These are phyloP conservation scores for Auanema sp. DNA, from an alignment of 2,888 invertebrate species.

Conservation along the genomic window DNA sequence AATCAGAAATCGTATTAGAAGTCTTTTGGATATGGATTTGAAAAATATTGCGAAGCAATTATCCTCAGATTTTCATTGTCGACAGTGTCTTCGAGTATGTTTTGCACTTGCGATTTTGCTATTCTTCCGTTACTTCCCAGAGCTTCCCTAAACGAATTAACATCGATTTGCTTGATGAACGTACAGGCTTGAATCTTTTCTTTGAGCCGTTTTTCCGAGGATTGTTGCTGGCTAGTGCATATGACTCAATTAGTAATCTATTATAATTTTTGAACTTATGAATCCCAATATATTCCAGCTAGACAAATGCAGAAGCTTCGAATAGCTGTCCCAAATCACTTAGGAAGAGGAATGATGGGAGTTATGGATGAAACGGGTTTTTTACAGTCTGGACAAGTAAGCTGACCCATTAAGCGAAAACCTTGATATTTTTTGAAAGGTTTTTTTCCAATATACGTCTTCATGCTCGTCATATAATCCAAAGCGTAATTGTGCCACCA, in stretches of 20 bases:
- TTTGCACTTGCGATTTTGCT: not conserved
- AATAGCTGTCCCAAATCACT: constrained; percentile 32
- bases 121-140: not conserved
- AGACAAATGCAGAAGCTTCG: constrained; percentile 28
- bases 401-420: not conserved
- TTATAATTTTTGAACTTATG: not conserved
- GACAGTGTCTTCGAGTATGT: constrained; percentile 6
- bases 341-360: constrained; percentile 57
- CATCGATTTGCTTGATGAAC: constrained; percentile 5
- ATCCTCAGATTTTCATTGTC: not conserved
- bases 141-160: constrained; percentile 20
- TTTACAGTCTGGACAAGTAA: constrained; percentile 39
- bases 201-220: constrained; percentile 25
- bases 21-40: constrained; percentile 17
- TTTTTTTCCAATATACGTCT: constrained; percentile 55
- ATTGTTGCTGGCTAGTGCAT: constrained; percentile 13
- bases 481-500: constrained; percentile 21
- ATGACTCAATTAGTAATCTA: constrained; percentile 7
- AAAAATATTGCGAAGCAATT: too few species aligned
- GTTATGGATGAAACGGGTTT: constrained; percentile 56
- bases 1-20: constrained; percentile 49
- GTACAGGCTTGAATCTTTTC: constrained; percentile 18
- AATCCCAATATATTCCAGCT: constrained; percentile 11
- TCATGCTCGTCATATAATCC: constrained; percentile 27
- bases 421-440: constrained; percentile 27